Evolutionary conservation across 2,797 vertebrate species (phyloP), one percentile per base, ranked within the genome.

Genomic region (Halcyon chelicuti): DNA sequence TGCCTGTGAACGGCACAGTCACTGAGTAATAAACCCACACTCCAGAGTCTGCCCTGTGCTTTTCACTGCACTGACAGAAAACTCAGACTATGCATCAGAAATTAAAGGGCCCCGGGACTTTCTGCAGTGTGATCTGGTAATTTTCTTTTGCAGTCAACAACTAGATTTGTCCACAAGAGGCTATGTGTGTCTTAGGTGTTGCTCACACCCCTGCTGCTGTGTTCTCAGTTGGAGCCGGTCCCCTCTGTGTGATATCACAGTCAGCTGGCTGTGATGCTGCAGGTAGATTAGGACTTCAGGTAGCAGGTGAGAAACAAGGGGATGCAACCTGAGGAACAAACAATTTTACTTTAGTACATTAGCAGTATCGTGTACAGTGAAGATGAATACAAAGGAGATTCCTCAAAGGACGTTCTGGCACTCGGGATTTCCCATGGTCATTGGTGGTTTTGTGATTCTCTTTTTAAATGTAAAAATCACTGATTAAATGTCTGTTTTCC

Each of bases 401-500:
- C 62, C 78, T 88, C 35, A 33, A 61, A 86, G 60, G 57, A 46
- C 5, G 1, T 73, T 57, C 62, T 87, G 60, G 63, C 60, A 67
- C 37, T 66, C 7, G 0, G 35, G 17, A 6, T 83, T 96, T 93
- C 23, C 19, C 74, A 82, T 57, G 87, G 79, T 88, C 77, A 93
- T 5, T 7, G 74, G 60, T 95, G 86, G 67, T 52, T 91, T 78
- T 54, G 31, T 8, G 79, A 83, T 86, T 67, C 58, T 52, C 51
- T 80, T 75, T 75, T 39, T 0, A 31, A 52, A 44, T 70, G 17
- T 57, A 33, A 79, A 94, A 93, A 86, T 86, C 58, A n/a, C 66
- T 79, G 86, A 86, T 83, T 60, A 76, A 85, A 65, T 35, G 60
- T 78, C 51, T 90, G 37, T 67, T 94, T 96, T 71, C 89, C 70